Evolutionary conservation across 2,113 vertebrate genomes (phyloP).

Genomic region (Macrotis lagotis): DNA sequence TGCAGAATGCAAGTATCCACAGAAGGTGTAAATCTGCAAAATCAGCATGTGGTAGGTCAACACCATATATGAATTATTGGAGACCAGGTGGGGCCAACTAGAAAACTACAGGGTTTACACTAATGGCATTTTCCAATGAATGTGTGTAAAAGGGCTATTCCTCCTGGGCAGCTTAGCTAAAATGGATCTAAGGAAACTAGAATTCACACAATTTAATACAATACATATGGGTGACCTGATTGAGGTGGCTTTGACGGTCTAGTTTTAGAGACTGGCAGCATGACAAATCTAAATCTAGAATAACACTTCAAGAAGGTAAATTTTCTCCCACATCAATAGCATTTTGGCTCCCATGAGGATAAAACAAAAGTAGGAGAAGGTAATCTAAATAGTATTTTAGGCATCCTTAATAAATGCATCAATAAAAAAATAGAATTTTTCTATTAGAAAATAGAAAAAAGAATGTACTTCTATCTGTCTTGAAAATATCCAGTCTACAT

Average conservation of each 20-base stretch:
- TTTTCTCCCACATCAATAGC: neutral
- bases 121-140: conserved; percentile 51
- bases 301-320: neutral
- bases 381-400: neutral
- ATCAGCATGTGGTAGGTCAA: conserved; percentile 27
- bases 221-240: neutral
- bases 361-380: neutral
- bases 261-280: neutral
- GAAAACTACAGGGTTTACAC: conserved; percentile 24
- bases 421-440: neutral
- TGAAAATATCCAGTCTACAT: neutral
- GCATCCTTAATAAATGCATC: neutral
- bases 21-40: conserved; percentile 68
- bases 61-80: conserved; percentile 18
- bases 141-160: conserved; percentile 40
- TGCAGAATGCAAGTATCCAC: conserved; percentile 31
- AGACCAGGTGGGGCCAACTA: neutral
- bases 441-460: neutral
- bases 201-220: conserved; percentile 10
- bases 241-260: neutral
- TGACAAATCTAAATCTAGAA: neutral
- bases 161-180: conserved; percentile 30
- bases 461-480: neutral
- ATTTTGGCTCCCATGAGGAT: neutral
- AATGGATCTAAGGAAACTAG: conserved; percentile 20